Evolutionary conservation across 2,888 invertebrate genomes (phyloP).

Genomic region (Cabera pusaria): DNA sequence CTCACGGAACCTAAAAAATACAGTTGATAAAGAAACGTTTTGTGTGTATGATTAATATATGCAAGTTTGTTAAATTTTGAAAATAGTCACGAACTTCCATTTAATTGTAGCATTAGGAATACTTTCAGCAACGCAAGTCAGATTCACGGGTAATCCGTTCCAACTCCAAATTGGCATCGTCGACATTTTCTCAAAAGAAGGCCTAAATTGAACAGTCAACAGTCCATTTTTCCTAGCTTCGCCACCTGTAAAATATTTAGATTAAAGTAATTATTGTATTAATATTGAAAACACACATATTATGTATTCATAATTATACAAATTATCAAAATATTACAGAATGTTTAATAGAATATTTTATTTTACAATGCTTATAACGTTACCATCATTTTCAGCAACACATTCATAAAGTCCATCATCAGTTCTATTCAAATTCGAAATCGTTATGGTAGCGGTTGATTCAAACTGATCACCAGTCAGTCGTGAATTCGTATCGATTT

Average conservation of each 20-base stretch:
- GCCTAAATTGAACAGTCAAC: constrained; percentile 91
- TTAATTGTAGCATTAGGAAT: constrained; percentile 96
- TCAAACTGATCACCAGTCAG: constrained; percentile 75
- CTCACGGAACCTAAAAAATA: constrained; percentile 69
- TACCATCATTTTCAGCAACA: constrained; percentile 89
- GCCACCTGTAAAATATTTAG: constrained; percentile 73
- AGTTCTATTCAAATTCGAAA: constrained; percentile 85
- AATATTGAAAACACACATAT: no score
- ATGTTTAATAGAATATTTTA: no score
- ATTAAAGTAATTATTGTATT: no score
- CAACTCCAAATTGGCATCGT: constrained; percentile 92
- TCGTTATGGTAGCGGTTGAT: constrained; percentile 86
- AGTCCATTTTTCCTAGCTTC: constrained; percentile 91
- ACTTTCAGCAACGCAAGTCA: constrained; percentile 94
- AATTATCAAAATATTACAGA: no score
- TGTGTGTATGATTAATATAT: no score
- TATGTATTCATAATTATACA: no score
- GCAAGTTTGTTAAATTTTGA: no score
- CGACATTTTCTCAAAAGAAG: constrained; percentile 89
- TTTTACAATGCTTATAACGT: background rate
- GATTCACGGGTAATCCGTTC: constrained; percentile 90
- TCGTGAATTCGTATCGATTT: constrained; percentile 81
- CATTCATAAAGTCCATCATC: constrained; percentile 96
- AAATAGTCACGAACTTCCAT: constrained; percentile 85
- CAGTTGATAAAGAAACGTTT: background rate